Conservation (phyloP, 2,888 invertebrate genomes). For the Cataglyphis rosenhaueri region DNA sequence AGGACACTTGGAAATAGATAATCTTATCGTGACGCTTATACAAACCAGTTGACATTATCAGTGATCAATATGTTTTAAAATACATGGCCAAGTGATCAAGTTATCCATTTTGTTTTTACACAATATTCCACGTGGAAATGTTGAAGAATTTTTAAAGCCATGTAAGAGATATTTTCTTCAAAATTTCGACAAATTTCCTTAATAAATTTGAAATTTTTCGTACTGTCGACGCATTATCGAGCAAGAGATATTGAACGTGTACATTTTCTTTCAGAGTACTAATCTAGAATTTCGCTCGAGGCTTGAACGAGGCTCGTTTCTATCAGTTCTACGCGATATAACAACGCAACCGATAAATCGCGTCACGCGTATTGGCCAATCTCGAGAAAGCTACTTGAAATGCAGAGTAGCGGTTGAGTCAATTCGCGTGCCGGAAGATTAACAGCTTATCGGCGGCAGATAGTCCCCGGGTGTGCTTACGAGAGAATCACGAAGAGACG, state of each 20-base stretch:
- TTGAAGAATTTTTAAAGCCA: not conserved
- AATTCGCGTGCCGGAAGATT: not conserved
- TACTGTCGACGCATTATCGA: not conserved
- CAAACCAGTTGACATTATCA: slow-evolving; percentile 17
- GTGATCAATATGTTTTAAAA: slow-evolving; percentile 58
- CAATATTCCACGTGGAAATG: not conserved
- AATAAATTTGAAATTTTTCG: not conserved
- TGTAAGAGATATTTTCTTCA: not conserved
- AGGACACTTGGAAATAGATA: slow-evolving; percentile 31
- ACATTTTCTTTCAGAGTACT: not conserved
- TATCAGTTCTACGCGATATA: not conserved
- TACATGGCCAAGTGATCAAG: not conserved
- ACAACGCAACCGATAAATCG: not conserved
- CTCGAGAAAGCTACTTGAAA: slow-evolving; percentile 6
- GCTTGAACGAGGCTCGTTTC: not conserved
- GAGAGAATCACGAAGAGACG: not conserved
- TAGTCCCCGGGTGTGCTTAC: not conserved
- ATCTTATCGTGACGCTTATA: slow-evolving; percentile 55
- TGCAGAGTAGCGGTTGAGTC: not conserved
- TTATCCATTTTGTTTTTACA: slow-evolving; percentile 1
- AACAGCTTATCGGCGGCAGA: not conserved
- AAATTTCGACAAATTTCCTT: not conserved
- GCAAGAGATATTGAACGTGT: not conserved
- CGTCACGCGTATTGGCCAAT: not conserved
- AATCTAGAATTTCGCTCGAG: not conserved